These are phyloP conservation scores for Streblospio benedicti DNA, from an alignment of 1,140 invertebrate genomes.

Conservation along the genomic window DNA sequence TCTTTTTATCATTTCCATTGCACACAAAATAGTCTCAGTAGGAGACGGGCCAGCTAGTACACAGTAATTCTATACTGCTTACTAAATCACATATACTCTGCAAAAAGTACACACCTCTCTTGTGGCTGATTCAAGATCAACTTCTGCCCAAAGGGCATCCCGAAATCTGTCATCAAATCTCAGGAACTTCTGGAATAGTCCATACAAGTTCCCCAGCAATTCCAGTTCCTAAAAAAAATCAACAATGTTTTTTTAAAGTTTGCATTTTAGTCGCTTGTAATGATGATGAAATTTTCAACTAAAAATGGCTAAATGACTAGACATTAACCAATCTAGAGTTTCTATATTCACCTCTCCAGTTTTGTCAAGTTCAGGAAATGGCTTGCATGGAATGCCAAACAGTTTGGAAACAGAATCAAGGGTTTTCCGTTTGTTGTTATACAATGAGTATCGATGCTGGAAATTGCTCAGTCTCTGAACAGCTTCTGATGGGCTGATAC, in stretches of 20 bases:
- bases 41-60: too few species aligned
- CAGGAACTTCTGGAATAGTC: conserved; percentile 46
- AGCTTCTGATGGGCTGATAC: conserved; percentile 42
- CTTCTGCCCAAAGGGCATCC: conserved; percentile 46
- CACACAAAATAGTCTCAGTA: too few species aligned
- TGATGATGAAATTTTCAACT: too few species aligned
- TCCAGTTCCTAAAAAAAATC: conserved; percentile 36
- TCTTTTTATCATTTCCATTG: too few species aligned
- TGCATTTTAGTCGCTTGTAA: too few species aligned
- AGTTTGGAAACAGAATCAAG: conserved; percentile 46
- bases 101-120: conserved; percentile 29
- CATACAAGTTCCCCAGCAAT: conserved; percentile 44
- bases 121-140: conserved; percentile 37
- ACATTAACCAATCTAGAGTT: too few species aligned
- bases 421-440: conserved; percentile 42
- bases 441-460: conserved; percentile 37
- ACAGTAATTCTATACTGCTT: too few species aligned
- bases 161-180: conserved; percentile 43
- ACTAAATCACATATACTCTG: too few species aligned
- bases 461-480: conserved; percentile 42
- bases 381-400: conserved; percentile 44
- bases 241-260: too few species aligned
- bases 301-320: too few species aligned
- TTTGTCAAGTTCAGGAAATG: conserved; percentile 45
- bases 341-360: conserved; percentile 47